These are phyloP conservation scores for Therioaphis trifolii DNA, from an alignment of 2,888 invertebrate genomes.

Conservation along the genomic window DNA sequence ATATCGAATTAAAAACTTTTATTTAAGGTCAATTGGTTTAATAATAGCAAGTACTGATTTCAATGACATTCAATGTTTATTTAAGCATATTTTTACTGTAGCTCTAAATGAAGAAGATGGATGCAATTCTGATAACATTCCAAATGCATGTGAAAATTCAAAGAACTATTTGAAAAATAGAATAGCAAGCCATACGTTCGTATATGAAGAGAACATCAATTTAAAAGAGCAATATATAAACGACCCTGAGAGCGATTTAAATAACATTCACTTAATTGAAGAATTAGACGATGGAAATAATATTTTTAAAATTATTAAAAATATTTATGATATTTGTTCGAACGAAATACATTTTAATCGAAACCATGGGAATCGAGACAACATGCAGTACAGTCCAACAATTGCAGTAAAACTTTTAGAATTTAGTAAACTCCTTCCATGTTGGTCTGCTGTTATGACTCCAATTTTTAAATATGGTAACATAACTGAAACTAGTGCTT, in stretches of 20 bases:
- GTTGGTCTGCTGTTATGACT: conserved; percentile 46
- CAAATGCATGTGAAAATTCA: conserved; percentile 37
- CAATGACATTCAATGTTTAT: conserved; percentile 27
- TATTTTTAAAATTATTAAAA: conserved; percentile 8
- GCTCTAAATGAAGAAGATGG: conserved; percentile 39
- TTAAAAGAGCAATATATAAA: not conserved
- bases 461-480: conserved; percentile 22
- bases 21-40: conserved; percentile 31
- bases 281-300: not conserved
- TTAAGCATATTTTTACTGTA: conserved; percentile 36
- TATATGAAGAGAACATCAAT: not conserved
- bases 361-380: conserved; percentile 45
- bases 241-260: not conserved
- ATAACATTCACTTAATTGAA: not conserved
- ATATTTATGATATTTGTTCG: conserved; percentile 16
- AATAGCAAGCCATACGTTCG: not conserved
- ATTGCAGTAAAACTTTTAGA: conserved; percentile 24
- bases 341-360: not conserved
- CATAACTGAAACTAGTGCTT: conserved; percentile 22
- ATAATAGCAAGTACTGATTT: conserved; percentile 19
- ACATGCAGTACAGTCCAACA: conserved; percentile 22
- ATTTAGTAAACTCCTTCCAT: conserved; percentile 19
- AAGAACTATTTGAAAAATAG: conserved; percentile 24
- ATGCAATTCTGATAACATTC: not conserved
- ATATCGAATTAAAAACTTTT: conserved; percentile 40